Evolutionary conservation across 1,140 invertebrate genomes (phyloP).

Genomic region (Eurosta solidaginis): DNA sequence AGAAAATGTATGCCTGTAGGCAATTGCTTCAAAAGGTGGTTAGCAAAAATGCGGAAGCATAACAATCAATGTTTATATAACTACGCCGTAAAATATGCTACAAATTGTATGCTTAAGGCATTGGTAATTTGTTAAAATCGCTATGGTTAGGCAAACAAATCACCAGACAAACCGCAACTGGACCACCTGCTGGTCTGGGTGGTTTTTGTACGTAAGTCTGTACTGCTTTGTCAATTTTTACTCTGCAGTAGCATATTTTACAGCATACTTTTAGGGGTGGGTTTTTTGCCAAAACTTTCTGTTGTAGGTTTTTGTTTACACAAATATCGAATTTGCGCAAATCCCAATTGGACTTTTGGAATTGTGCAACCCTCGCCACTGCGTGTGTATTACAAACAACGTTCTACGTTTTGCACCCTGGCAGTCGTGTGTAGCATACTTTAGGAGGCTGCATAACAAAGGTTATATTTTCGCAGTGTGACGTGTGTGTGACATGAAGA

Average conservation of each 20-base stretch:
- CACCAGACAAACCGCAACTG: slow-evolving; percentile 14
- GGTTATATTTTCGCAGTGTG: not conserved
- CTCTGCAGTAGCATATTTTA: not conserved
- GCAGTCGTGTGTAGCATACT: not conserved
- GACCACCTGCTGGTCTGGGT: not conserved
- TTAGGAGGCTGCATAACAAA: not conserved
- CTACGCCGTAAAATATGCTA: not conserved
- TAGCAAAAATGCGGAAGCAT: not conserved
- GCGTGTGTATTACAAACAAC: too few relatives aligned
- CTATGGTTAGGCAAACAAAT: slow-evolving; percentile 1
- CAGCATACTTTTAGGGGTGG: not conserved
- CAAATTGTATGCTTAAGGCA: not conserved
- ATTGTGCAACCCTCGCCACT: not conserved
- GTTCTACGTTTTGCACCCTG: not conserved
- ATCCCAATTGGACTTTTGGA: not conserved
- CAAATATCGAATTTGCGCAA: not conserved
- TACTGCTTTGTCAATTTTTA: not conserved
- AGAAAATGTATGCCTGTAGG: not conserved
- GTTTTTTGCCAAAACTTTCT: not conserved
- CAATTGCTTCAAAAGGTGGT: not conserved
- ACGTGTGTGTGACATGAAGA: not conserved
- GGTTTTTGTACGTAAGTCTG: not conserved
- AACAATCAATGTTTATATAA: too few relatives aligned
- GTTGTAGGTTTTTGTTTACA: slow-evolving; percentile 1
- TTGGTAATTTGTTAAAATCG: slow-evolving; percentile 24